Conservation (phyloP, 2,888 invertebrate genomes). For the Nomada flava region DNA sequence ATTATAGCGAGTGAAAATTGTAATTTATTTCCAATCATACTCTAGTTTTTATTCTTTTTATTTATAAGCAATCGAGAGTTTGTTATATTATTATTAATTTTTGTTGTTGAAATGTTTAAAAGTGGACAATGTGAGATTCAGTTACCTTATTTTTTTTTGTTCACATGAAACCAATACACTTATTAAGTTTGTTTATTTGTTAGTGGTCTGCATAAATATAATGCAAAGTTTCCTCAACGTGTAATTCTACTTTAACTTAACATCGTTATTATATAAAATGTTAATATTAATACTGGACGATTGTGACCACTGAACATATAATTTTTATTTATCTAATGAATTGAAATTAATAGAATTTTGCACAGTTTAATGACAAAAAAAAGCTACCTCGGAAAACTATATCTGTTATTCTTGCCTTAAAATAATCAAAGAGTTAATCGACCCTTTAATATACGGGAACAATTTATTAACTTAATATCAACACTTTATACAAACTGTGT, state of each 20-base stretch:
- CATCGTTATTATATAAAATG: not conserved
- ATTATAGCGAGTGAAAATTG: not conserved
- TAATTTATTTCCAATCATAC: not conserved
- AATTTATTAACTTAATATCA: constrained; percentile 74
- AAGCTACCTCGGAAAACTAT: not conserved
- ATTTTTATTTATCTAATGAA: constrained; percentile 8
- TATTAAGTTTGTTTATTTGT: not conserved
- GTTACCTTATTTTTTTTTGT: not conserved
- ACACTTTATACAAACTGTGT: constrained; percentile 74
- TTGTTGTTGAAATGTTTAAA: no score
- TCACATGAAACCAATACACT: not conserved
- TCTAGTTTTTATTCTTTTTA: not conserved
- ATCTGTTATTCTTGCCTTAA: not conserved
- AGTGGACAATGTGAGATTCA: not conserved
- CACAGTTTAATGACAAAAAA: not conserved
- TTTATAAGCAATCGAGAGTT: not conserved
- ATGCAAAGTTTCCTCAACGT: not conserved
- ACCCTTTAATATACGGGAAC: constrained; percentile 68
- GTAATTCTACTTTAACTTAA: constrained; percentile 5
- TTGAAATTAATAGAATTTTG: not conserved
- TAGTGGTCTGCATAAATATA: not conserved
- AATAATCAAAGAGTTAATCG: constrained; percentile 44
- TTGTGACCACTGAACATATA: not conserved
- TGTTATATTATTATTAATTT: no score
- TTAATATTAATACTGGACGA: constrained; percentile 4